phyloP scores from a whole-genome alignment of 2,113 vertebrate species.

The Laticauda laticaudata region DNA sequence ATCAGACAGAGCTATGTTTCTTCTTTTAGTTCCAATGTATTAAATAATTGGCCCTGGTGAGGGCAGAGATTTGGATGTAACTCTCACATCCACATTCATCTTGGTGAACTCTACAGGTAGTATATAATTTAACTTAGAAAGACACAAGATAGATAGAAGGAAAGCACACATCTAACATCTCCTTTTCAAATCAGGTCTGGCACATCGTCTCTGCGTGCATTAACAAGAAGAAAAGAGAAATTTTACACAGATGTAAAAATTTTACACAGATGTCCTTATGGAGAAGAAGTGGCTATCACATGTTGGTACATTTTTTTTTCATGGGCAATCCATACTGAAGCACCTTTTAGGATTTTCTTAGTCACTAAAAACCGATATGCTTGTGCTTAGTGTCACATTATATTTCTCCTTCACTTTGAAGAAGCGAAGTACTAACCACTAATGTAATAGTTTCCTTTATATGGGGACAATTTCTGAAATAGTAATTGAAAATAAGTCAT shows the following conservation, averaged over 20 bases:
- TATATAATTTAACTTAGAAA: neutral
- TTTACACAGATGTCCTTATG: no score
- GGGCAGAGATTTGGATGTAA: neutral
- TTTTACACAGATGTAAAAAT: no score
- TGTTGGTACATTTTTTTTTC: neutral
- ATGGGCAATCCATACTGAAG: neutral
- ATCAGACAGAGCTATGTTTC: neutral
- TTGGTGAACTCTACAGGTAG: neutral
- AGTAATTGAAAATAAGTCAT: constrained; percentile 27
- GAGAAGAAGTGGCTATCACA: neutral
- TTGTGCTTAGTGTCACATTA: neutral
- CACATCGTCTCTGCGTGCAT: neutral
- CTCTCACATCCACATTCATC: neutral
- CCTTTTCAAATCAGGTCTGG: neutral
- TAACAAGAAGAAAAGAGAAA: neutral
- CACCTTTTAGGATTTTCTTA: neutral
- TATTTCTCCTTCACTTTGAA: neutral
- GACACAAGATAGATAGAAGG: neutral
- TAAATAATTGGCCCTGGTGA: neutral
- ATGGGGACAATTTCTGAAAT: constrained; percentile 32
- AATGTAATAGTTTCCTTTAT: constrained; percentile 20
- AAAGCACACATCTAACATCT: neutral
- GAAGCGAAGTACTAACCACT: constrained; percentile 32
- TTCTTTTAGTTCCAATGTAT: neutral
- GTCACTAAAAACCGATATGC: neutral